Evolutionary conservation across 2,888 invertebrate species (phyloP).

Genomic region (Melinaea menophilus): DNA sequence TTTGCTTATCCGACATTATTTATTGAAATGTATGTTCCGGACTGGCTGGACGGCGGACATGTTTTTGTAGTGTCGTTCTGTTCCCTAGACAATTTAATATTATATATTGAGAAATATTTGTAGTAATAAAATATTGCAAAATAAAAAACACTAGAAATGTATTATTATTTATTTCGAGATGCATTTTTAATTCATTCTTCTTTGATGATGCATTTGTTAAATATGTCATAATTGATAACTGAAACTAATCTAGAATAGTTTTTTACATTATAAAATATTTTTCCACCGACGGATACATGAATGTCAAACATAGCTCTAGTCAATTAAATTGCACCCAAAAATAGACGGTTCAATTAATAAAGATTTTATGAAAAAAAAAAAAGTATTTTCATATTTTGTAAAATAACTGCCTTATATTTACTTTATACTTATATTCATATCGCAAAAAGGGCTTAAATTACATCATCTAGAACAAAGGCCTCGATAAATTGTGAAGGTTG

Average conservation of each 20-base stretch:
- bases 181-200: too few relatives aligned
- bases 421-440: slow-evolving; percentile 7
- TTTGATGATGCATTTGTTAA: too few relatives aligned
- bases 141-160: too few relatives aligned
- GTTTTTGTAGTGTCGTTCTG: too few relatives aligned
- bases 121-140: too few relatives aligned
- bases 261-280: slow-evolving; percentile 28
- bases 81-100: too few relatives aligned
- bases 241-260: slow-evolving; percentile 16
- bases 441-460: slow-evolving; percentile 36
- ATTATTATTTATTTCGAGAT: too few relatives aligned
- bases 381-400: neutral
- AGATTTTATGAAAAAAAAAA: slow-evolving; percentile 23
- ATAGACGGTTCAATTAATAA: slow-evolving; percentile 15
- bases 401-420: neutral
- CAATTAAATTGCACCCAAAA: slow-evolving; percentile 24
- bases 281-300: slow-evolving; percentile 40
- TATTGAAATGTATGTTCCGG: too few relatives aligned
- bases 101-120: too few relatives aligned
- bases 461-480: slow-evolving; percentile 33
- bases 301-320: slow-evolving; percentile 38
- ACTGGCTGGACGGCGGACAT: too few relatives aligned
- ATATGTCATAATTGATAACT: too few relatives aligned
- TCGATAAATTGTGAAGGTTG: slow-evolving; percentile 38
- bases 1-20: too few relatives aligned